A percentile compares a stretch with the other conserved stretches of the same genome.
Evolutionary conservation across 2,888 invertebrate species (phyloP).

Genomic region (Lapara coniferarum): DNA sequence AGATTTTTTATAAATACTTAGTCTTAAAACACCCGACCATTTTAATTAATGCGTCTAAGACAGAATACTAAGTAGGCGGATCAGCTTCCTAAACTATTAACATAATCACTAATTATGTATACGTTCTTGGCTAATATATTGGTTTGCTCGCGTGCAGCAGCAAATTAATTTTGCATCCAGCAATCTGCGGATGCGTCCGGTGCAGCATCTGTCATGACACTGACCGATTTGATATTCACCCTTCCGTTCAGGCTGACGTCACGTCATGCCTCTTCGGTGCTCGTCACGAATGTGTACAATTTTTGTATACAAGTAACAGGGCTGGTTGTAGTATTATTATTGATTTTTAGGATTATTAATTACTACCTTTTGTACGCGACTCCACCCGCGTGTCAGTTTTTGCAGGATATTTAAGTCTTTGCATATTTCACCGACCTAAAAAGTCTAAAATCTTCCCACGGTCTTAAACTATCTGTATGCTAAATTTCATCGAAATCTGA

Average conservation of each 20-base stretch:
- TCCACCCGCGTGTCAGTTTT: too few species aligned
- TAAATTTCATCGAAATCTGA: too few species aligned
- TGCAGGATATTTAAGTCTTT: too few species aligned
- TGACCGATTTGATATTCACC: slow-evolving; percentile 79
- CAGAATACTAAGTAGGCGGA: slow-evolving; percentile 4
- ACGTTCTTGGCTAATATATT: not conserved
- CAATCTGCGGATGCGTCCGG: slow-evolving; percentile 72
- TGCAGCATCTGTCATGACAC: slow-evolving; percentile 68
- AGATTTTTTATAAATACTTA: too few species aligned
- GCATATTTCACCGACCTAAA: too few species aligned
- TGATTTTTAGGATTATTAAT: too few species aligned
- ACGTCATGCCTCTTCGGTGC: slow-evolving; percentile 34
- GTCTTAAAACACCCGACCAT: too few species aligned
- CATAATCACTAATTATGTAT: slow-evolving; percentile 14
- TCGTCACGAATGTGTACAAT: slow-evolving; percentile 28
- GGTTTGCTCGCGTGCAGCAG: slow-evolving; percentile 37
- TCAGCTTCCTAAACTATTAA: not conserved
- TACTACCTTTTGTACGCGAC: too few species aligned
- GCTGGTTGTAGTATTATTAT: too few species aligned
- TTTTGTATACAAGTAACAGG: too few species aligned
- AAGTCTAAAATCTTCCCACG: too few species aligned
- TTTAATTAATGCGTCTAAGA: not conserved
- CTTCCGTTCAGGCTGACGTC: slow-evolving; percentile 56
- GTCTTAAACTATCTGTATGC: too few species aligned
- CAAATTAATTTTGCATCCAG: slow-evolving; percentile 74